phyloP scores from a whole-genome alignment of 1,140 invertebrate genomes.

The Saccostrea glomerata region DNA sequence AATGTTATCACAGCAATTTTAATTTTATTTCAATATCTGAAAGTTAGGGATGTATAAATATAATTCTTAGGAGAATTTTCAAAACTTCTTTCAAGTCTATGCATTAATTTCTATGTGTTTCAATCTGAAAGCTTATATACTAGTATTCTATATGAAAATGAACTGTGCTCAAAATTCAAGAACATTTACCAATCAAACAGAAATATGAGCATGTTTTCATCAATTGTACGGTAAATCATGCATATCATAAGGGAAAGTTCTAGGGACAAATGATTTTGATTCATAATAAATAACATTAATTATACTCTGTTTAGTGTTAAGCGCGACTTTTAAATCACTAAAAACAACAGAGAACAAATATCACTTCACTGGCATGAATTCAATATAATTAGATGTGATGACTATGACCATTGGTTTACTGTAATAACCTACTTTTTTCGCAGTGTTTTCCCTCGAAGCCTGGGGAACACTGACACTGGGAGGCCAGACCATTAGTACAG shows the following conservation, averaged over 20 bases:
- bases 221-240: too few species aligned
- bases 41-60: not conserved
- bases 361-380: not conserved
- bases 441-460: constrained; percentile 59
- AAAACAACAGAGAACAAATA: not conserved
- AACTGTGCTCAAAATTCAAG: too few species aligned
- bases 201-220: too few species aligned
- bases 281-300: not conserved
- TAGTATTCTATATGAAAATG: too few species aligned
- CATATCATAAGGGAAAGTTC: too few species aligned
- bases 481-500: constrained; percentile 48
- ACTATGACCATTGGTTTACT: not conserved
- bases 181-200: too few species aligned
- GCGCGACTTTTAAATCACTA: too few species aligned
- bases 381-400: not conserved
- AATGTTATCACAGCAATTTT: not conserved
- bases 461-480: constrained; percentile 52
- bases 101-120: too few species aligned
- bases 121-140: too few species aligned
- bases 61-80: too few species aligned
- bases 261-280: too few species aligned
- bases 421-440: constrained; percentile 54
- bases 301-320: not conserved
- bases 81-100: too few species aligned
- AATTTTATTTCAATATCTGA: not conserved